Conservation (phyloP, 2,797 vertebrate species). For the Danio kyathit region DNA sequence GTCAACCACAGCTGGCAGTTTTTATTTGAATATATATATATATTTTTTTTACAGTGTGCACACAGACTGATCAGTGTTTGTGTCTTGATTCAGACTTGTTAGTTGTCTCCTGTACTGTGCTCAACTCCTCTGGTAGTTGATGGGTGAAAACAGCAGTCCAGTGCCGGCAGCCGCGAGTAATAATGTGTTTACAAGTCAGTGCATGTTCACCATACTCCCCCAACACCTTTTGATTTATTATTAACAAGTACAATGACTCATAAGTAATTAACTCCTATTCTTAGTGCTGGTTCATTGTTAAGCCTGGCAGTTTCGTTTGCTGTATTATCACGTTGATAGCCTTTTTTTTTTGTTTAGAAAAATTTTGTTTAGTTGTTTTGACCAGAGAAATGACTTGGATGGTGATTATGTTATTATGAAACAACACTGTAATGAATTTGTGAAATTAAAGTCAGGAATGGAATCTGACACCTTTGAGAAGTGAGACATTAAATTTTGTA, state of each 20-base stretch:
- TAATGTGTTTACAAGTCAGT: conserved; percentile 23
- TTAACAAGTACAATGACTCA: conserved; percentile 21
- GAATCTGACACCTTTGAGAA: conserved; percentile 8
- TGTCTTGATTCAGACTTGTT: conserved; percentile 47
- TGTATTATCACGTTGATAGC: not conserved
- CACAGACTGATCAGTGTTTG: conserved; percentile 31
- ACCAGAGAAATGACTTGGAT: not conserved
- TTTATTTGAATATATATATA: no score
- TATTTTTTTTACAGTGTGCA: no score
- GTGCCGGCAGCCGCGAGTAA: not conserved
- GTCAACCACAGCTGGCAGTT: no score
- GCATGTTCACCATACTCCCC: conserved; percentile 14
- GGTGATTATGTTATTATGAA: conserved; percentile 11
- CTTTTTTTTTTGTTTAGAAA: no score
- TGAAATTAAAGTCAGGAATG: not conserved
- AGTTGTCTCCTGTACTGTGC: conserved; percentile 35
- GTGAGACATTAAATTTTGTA: conserved; percentile 3
- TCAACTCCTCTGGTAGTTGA: conserved; percentile 24
- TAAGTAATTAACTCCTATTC: conserved; percentile 23
- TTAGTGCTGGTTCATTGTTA: not conserved
- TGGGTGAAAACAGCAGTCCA: conserved; percentile 11
- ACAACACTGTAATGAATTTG: conserved; percentile 1
- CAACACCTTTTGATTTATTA: conserved; percentile 13
- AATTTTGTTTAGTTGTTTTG: conserved; percentile 16
- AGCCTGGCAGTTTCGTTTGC: not conserved